Evolutionary conservation across 2,113 vertebrate genomes (phyloP), one percentile per base, ranked within the genome.

Genomic region (Solea solea): DNA sequence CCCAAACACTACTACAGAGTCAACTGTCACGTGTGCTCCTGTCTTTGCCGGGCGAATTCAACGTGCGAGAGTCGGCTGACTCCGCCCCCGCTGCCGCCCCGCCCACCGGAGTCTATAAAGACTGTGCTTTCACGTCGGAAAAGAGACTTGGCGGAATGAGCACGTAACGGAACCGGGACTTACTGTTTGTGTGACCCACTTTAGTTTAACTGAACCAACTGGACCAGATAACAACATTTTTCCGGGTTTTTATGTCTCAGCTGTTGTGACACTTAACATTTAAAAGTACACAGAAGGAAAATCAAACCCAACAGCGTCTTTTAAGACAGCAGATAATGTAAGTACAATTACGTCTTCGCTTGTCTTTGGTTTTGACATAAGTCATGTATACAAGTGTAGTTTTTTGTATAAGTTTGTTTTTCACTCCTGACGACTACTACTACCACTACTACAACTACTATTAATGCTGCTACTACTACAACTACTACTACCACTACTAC

Each of bases 1-100:
- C 21, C 21, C 21, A 21, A 21, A 21, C 21, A 39, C 46, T 25
- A 5, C 40, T 44, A 15, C 12, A 1, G 25, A 58, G 50, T 55
- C 68, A 60, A 34, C 1, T 3, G 56, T 86, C 89, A 90, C 87
- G 88, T 90, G 86, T 63, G 11, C 64, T 27, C 67, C 0, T 84
- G 82, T 86, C 25, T 91, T 91, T 89, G 84, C 64, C 15, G 78
- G 51, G 58, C 2, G 16, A 58, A 52, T 13, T 78, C 1, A 89
- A 90, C 88, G 86, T 90, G 87, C 65, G 56, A 6, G 12, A 3
- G 5, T 2, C 10, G 0, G 0, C 9, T 42, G 34, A 50, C 78
- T 41, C 89, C 87, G 64, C 92, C 89, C 44, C 28, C 39, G 10
- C 3, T 2, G 3, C n/a, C 16, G 15, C 5, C 65, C 73, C 70